Evolutionary conservation across 2,113 vertebrate genomes (phyloP), one percentile per base, ranked within the genome.

Genomic region (Onychostruthus taczanowskii): DNA sequence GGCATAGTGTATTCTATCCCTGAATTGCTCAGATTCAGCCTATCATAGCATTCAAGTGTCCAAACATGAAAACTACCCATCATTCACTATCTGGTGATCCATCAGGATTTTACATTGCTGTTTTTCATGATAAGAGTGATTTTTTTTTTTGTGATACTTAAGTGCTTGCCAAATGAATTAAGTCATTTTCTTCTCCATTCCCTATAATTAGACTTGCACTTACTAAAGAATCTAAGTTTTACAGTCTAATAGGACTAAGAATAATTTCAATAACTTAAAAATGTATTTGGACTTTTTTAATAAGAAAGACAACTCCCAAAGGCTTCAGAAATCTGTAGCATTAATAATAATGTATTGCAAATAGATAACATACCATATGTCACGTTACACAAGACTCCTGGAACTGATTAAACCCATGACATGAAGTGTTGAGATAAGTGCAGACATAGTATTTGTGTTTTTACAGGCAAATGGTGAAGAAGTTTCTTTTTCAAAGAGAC

Each of bases 391-490:
- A 55, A 41, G 61, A 39, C 10, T 16, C 5, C 20, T 68, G 58
- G n/a, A 79, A 67, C 30, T 1, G 0, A 67, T 47, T 68, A 28
- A 43, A 58, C 20, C 7, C 14, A 18, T 0, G 0, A 26, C 30
- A 23, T 26, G 50, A 46, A 30, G 2, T 78, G 16, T 61, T 10
- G 21, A 66, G 26, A 12, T 44, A 16, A 44, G 7, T 2, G 0
- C 4, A 17, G 4, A 2, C 2, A 19, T 4, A 5, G 2, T 19
- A 26, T 19, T 2, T 16, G 0, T 39, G 7, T n/a, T 50, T 53
- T 62, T 59, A 67, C 63, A 67, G 17, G 14, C 11, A 62, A 50
- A 47, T 28, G 16, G 6, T 55, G 37, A 84, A 62, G 19, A 70
- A 59, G 8, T 30, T 84, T 73, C 3, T 73, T 68, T 88, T 61